These are phyloP conservation scores for Diachasma alloeum DNA, from an alignment of 1,140 invertebrate genomes.

Conservation along the genomic window DNA sequence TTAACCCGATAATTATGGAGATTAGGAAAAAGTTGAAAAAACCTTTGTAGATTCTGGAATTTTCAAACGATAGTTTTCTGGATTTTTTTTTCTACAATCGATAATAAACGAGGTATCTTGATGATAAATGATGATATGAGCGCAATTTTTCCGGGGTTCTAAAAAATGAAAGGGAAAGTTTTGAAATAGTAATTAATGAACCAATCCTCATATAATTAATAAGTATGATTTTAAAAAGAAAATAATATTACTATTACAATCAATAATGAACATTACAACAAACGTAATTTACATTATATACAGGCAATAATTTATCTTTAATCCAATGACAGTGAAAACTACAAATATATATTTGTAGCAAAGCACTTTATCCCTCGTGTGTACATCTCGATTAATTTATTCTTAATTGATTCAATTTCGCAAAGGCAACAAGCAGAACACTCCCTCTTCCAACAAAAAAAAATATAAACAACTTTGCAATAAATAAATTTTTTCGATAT, in stretches of 20 bases:
- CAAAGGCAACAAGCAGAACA: not conserved
- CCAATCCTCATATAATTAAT: not conserved
- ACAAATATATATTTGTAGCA: constrained; percentile 3
- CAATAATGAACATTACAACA: constrained; percentile 44
- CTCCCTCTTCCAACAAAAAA: not conserved
- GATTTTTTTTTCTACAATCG: no score
- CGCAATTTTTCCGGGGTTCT: not conserved
- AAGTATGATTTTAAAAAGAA: constrained; percentile 18
- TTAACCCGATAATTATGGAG: no score
- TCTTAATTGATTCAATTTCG: not conserved
- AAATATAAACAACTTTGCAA: not conserved
- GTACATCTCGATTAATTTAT: not conserved
- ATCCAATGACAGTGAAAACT: constrained; percentile 7
- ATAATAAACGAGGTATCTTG: no score
- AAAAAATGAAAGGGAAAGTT: not conserved
- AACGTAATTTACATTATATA: constrained; percentile 53
- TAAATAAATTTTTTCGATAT: not conserved
- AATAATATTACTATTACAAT: constrained; percentile 33
- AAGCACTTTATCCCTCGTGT: not conserved
- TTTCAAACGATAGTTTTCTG: no score
- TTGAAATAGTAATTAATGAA: not conserved
- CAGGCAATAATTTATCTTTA: constrained; percentile 39
- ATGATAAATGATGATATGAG: no score
- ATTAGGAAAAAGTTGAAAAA: no score
- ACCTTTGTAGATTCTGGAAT: no score